Evolutionary conservation across 2,797 vertebrate species (phyloP).

Genomic region (Lemur catta): DNA sequence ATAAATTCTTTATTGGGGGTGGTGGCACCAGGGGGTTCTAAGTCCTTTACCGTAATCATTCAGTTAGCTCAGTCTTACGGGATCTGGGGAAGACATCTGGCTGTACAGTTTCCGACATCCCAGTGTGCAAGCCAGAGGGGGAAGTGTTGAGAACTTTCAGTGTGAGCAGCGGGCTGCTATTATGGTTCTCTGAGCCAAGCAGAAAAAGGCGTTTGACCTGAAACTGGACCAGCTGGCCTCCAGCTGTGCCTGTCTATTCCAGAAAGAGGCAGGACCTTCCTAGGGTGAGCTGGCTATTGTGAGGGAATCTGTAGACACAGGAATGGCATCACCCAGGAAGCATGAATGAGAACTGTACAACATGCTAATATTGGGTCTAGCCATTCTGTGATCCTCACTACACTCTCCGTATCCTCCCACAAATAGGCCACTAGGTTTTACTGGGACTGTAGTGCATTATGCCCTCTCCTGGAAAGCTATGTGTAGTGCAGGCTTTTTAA

Average conservation of each 20-base stretch:
- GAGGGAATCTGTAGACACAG: not conserved
- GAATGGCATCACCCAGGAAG: not conserved
- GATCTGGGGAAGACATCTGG: not conserved
- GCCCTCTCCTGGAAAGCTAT: not conserved
- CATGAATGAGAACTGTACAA: not conserved
- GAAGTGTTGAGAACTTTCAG: conserved; percentile 65
- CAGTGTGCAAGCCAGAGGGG: not conserved
- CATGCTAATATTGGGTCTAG: not conserved
- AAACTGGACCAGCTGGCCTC: not conserved
- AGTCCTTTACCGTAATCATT: not conserved
- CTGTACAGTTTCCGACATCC: not conserved
- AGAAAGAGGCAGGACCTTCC: not conserved
- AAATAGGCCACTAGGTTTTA: not conserved
- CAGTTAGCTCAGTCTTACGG: not conserved
- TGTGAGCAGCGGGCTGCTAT: not conserved
- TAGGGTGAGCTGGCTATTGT: not conserved
- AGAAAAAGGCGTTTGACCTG: not conserved
- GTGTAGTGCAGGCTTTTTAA: not conserved
- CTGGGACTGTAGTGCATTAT: not conserved
- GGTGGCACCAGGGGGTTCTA: not conserved
- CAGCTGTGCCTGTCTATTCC: not conserved
- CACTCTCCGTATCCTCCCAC: not conserved
- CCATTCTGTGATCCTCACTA: not conserved
- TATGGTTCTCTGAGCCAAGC: not conserved
- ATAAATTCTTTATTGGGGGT: not conserved